Base-by-base conservation (phyloP, 2,113 vertebrate genomes). In the Cottus gobio region DNA sequence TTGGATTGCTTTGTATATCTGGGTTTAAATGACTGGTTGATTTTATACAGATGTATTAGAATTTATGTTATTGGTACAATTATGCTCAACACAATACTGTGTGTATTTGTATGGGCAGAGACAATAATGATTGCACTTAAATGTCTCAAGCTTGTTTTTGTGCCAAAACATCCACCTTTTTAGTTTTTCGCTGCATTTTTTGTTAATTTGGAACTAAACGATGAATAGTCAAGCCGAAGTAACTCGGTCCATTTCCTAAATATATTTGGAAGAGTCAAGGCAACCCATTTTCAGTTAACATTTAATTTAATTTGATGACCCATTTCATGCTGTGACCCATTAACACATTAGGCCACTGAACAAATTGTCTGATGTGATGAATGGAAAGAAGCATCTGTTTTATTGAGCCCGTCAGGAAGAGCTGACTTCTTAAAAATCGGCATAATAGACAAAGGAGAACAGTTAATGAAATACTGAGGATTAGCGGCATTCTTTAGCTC, bases 251-350 rank as follows among this genome's bases (percentile, higher is more conserved):
- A 56, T 74, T 77, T 56, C n/a, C 18, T 61, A 9, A 60, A 57
- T 22, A 74, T 34, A 68, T 62, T 39, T 62, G 9, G 46, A 30
- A 39, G 69, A 84, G 24, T 69, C 71, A 68, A 69, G 30, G 46
- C 62, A 70, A 44, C 62, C 60, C 42, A 60, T 34, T 71, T 60
- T 70, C 64, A 57, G 20, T 71, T 70, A 48, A 52, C 54, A 50
- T 75, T 68, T 72, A 5, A 73, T 72, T 72, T 61, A 65, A 73
- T 74, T 46, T 62, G 13, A 78, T 74, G 58, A 48, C 64, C 74
- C 48, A 71, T 52, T 85, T 84, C 56, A 72, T 61, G 18, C 42
- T 65, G 63, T 64, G 66, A 72, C 56, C 50, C 31, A 83, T 83
- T 83, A 75, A 81, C 34, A 86, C 65, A 65, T 71, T 52, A 54